These are phyloP conservation scores for Mormyrus hasselquistii DNA, from an alignment of 2,797 vertebrate genomes.

Conservation along the genomic window DNA sequence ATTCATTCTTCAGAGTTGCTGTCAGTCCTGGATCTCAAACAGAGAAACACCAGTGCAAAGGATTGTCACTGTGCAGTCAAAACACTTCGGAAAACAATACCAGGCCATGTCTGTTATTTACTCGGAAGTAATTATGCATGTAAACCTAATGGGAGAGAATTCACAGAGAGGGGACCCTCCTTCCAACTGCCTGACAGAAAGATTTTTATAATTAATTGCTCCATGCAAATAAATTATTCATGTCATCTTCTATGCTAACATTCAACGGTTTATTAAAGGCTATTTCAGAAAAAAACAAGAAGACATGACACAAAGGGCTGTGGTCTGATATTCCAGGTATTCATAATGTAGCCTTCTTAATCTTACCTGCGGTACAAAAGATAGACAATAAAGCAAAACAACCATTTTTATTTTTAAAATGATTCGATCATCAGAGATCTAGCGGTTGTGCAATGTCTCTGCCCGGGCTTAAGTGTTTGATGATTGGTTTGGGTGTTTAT, in stretches of 20 bases:
- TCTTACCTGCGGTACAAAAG: neutral
- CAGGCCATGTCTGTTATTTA: neutral
- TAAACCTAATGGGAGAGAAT: neutral
- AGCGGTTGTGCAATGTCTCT: neutral
- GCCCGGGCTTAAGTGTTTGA: neutral
- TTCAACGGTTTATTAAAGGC: neutral
- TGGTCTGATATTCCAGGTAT: neutral
- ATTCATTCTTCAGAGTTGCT: neutral
- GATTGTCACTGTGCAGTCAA: neutral
- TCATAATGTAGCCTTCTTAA: neutral
- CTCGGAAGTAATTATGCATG: neutral
- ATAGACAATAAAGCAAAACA: neutral
- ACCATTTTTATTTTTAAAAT: neutral
- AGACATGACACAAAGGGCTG: neutral
- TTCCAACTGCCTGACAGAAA: neutral
- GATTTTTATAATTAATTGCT: neutral
- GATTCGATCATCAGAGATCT: neutral
- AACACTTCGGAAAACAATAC: neutral
- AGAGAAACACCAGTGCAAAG: neutral
- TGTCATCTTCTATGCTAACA: neutral
- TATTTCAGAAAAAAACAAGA: neutral
- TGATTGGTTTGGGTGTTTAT: neutral
- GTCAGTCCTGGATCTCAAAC: neutral
- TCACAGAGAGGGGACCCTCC: neutral
- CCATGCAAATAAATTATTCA: constrained; percentile 12